Base-by-base conservation (phyloP, 1,140 invertebrate species). In the Chironomus striatipennis region DNA sequence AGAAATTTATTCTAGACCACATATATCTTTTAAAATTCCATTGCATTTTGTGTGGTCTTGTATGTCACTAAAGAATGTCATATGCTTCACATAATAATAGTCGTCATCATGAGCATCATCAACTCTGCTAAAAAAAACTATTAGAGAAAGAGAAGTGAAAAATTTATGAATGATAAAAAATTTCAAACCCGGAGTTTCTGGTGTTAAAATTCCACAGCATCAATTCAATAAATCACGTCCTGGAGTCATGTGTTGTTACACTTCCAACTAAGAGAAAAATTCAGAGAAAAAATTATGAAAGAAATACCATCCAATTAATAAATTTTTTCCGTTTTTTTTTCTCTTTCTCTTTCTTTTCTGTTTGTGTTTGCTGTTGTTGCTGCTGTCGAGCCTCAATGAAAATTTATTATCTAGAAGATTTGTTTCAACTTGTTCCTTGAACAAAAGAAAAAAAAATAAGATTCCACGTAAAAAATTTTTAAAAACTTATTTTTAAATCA, bases 301-400 rank as follows among this genome's bases (percentile, higher is more conserved):
- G 47, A 57, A 57, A 57, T n/a, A 57, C 47, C 47, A 57, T n/a
- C 65, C 65, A 70, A 70, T 70, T 70, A 70, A 70, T 70, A 70
- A 70, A 70, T 70, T 70, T 70, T 70, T 20, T 17, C n/a, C 17
- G 18, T 21, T 18, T 70, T 18, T 70, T 70, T 8, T n/a, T n/a
- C n/a, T 57, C n/a, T 10, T 57, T n/a, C 9, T 57, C 47, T 10
- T 21, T 18, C 7, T 18, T 70, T 20, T 70, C 47, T 57, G 9
- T 12, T 12, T 57, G 2, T 57, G n/a, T 57, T 57, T 2, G 47
- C 47, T 57, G 47, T 34, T 34, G 24, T 34, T 34, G 24, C 24
- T 34, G 24, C 12, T 57, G 12, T 57, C 47, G 47, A 57, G 24
- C 24, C 47, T 57, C 47, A 57, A 57, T 57, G 47, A 4, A n/a